phyloP scores from a whole-genome alignment of 2,113 vertebrate species.

The Trichechus manatus region DNA sequence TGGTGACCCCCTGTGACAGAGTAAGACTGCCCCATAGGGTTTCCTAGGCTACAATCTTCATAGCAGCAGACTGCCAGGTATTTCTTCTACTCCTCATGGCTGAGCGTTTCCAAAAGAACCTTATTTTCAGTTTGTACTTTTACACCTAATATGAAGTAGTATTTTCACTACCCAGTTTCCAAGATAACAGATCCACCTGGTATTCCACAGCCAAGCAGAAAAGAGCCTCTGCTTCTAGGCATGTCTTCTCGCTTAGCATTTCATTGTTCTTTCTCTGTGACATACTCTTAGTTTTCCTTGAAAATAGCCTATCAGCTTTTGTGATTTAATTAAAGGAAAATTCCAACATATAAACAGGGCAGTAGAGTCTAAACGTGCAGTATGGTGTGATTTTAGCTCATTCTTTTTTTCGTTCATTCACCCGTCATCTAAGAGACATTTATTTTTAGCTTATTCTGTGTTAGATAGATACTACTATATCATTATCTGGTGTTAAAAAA shows the following conservation, averaged over 20 bases:
- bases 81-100: background rate
- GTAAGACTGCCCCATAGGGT: no score
- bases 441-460: accelerated
- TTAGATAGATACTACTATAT: background rate
- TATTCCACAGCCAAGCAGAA: background rate
- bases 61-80: no score
- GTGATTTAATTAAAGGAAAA: background rate
- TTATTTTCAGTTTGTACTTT: background rate
- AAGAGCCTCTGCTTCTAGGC: background rate
- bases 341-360: no score
- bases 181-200: background rate
- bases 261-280: background rate
- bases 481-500: background rate
- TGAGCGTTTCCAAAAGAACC: background rate
- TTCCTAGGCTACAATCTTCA: no score
- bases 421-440: background rate
- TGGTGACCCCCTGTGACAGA: no score
- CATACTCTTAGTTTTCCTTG: background rate
- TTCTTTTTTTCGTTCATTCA: background rate
- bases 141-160: background rate
- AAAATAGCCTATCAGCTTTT: background rate
- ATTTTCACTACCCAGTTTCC: background rate
- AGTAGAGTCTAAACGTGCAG: background rate
- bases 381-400: background rate
- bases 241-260: background rate